Evolutionary conservation across 2,888 invertebrate species (phyloP).

Genomic region (Blera fallax): DNA sequence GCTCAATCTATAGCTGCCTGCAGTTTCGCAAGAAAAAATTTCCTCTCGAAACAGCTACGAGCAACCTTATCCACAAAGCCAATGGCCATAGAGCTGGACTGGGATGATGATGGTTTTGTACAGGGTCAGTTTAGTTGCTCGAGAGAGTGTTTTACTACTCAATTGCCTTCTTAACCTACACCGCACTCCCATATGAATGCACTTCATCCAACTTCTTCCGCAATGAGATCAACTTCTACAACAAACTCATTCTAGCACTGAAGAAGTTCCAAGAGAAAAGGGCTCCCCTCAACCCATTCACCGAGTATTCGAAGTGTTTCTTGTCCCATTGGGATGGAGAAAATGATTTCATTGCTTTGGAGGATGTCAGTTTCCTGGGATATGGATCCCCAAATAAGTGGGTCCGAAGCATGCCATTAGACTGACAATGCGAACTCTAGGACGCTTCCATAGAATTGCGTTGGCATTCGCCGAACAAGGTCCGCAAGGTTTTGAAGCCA

Average conservation of each 20-base stretch:
- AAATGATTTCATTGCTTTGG: slow-evolving; percentile 84
- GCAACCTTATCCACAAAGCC: too few relatives aligned
- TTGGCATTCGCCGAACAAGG: slow-evolving; percentile 84
- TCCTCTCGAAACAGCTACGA: too few relatives aligned
- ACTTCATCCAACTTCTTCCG: slow-evolving; percentile 86
- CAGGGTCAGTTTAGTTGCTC: too few relatives aligned
- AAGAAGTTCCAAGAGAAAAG: slow-evolving; percentile 78
- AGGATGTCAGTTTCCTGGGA: slow-evolving; percentile 83
- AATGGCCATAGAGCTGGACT: too few relatives aligned
- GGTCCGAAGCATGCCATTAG: too few relatives aligned
- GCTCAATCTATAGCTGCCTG: too few relatives aligned
- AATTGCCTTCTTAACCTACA: too few relatives aligned
- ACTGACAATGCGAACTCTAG: slow-evolving; percentile 83
- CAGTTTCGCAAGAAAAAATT: too few relatives aligned
- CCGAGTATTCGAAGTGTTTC: slow-evolving; percentile 83
- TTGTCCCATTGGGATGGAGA: slow-evolving; percentile 82
- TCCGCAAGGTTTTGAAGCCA: slow-evolving; percentile 82
- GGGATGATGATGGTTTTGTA: too few relatives aligned
- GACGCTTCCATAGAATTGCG: slow-evolving; percentile 85
- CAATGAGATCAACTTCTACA: slow-evolving; percentile 88
- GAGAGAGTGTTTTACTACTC: too few relatives aligned
- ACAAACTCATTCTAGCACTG: slow-evolving; percentile 78
- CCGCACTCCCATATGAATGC: too few relatives aligned
- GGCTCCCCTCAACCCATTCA: slow-evolving; percentile 82
- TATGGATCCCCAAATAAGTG: slow-evolving; percentile 82